phyloP scores from a whole-genome alignment of 2,797 vertebrate species.

The Loris lydekkerianus region DNA sequence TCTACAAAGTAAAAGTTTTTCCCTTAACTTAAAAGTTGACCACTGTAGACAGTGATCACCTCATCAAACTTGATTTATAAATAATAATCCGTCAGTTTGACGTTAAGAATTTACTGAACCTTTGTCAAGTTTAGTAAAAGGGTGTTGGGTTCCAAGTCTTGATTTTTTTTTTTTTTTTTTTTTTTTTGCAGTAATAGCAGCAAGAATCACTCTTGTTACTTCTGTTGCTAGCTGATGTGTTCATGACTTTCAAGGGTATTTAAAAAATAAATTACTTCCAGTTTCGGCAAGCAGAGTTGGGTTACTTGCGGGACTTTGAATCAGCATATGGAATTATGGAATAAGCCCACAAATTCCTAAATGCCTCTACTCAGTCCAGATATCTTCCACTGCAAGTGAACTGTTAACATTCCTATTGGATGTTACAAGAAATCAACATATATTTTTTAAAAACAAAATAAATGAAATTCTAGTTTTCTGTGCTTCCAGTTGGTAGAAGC shows the following conservation, averaged over 20 bases:
- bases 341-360: slow-evolving; percentile 92
- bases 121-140: slow-evolving; percentile 95
- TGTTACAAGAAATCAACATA: slow-evolving; percentile 91
- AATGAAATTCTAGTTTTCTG: slow-evolving; percentile 92
- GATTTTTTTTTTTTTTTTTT: slow-evolving; percentile 89
- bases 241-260: slow-evolving; percentile 96
- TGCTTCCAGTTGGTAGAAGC: slow-evolving; percentile 92
- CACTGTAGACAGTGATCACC: slow-evolving; percentile 95
- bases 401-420: slow-evolving; percentile 97
- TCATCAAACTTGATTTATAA: slow-evolving; percentile 98
- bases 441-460: slow-evolving; percentile 89
- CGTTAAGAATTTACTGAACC: slow-evolving; percentile 92
- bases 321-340: slow-evolving; percentile 90
- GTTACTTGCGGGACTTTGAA: slow-evolving; percentile 89
- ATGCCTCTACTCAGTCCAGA: slow-evolving; percentile 91
- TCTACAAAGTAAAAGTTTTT: slow-evolving; percentile 99
- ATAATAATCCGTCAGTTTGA: slow-evolving; percentile 97
- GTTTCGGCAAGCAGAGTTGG: slow-evolving; percentile 95
- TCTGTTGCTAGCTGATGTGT: slow-evolving; percentile 97
- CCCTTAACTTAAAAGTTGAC: slow-evolving; percentile 99
- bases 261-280: slow-evolving; percentile 98
- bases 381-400: slow-evolving; percentile 95
- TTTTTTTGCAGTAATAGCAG: slow-evolving; percentile 95
- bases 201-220: slow-evolving; percentile 98
- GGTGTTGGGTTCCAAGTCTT: slow-evolving; percentile 91